Evolutionary conservation across 2,797 vertebrate genomes (phyloP), one percentile per base, ranked within the genome.

Genomic region (Prionace glauca): DNA sequence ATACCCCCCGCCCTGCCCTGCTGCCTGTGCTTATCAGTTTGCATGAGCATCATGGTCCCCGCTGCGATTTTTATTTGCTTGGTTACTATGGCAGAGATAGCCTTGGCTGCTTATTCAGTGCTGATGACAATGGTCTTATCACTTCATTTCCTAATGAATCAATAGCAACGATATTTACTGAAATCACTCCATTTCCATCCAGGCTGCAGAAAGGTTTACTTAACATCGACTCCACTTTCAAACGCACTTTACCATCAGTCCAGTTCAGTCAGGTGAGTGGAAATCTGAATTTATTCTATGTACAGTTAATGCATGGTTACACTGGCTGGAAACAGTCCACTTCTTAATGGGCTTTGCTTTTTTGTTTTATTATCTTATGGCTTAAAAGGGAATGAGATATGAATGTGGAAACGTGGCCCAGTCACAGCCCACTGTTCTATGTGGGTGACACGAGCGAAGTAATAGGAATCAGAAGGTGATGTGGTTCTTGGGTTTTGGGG

Each of bases 111-210:
- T 91, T 65, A 91, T 56, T 95, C 71, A 77, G 65, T 32, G 41
- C 41, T 77, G 26, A 72, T 74, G 93, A 77, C 50, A 77, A 74
- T 77, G 14, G 71, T 56, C 45, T 95, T 74, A 95, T 95, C 93
- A 60, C 29, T 74, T 36, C 45, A 95, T 95, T 95, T 95, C 41
- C 45, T 32, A 77, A 56, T 95, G 41, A n/a, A 8, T 95, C 93
- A 95, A 95, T 12, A 95, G 45, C 26, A 60, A 45, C 29, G 45
- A 74, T 95, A n/a, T 95, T 95, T 95, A 95, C 71, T 95, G 71
- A 95, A 74, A 29, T 12, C 7, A 69, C 93, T 56, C 50, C 93
- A 95, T 72, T 95, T 74, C 71, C 93, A 95, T 9, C 90, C 92
- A 94, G 45, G 14, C 65, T 36, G 22, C 20, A 1, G 65, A 41